Base-by-base conservation (phyloP, 2,797 vertebrate species). In the Hyperoplus immaculatus region DNA sequence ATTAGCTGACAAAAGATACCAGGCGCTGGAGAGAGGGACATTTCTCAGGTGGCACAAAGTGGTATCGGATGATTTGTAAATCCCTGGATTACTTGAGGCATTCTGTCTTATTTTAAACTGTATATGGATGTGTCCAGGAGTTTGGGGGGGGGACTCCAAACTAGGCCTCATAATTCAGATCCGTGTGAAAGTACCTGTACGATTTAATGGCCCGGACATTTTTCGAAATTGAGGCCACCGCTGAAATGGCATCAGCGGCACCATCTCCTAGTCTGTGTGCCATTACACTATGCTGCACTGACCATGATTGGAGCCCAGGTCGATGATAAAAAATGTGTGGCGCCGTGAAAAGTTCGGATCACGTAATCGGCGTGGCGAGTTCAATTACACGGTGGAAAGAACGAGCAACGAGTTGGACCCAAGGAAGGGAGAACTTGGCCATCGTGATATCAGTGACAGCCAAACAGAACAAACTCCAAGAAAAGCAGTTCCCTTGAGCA, bases 1-100 rank as follows among this genome's bases (percentile, higher is more conserved):
- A 88, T 88, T 86, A 89, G 38, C 80, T 29, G 77, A 78, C 57
- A 81, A 83, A 83, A 79, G 79, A 82, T 11, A 64, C 15, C 75
- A 49, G 42, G 18, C 58, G 46, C 62, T 21, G 1, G 65, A 77
- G 51, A 73, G 41, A 72, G 56, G 49, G 8, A 9, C 75, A 67
- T 84, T 77, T 83, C 78, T 78, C 64, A 65, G 51, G 75, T 81
- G 86, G 64, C 73, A 61, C 13, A 4, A n/a, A 15, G 6, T 50
- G 56, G 72, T 69, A 60, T 43, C 14, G 4, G 60, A 69, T 79
- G 69, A 88, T 86, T 72, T 63, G 74, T 84, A 56, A 42, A 16
- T 29, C 8, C 63, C 39, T n/a, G 38, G 66, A 69, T 75, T 56
- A 45, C 69, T 62, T 5, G 12, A 46, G 50, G 69, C 79, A 67